Evolutionary conservation across 2,797 vertebrate genomes (phyloP).

Genomic region (Parotocinclus haroldoi): DNA sequence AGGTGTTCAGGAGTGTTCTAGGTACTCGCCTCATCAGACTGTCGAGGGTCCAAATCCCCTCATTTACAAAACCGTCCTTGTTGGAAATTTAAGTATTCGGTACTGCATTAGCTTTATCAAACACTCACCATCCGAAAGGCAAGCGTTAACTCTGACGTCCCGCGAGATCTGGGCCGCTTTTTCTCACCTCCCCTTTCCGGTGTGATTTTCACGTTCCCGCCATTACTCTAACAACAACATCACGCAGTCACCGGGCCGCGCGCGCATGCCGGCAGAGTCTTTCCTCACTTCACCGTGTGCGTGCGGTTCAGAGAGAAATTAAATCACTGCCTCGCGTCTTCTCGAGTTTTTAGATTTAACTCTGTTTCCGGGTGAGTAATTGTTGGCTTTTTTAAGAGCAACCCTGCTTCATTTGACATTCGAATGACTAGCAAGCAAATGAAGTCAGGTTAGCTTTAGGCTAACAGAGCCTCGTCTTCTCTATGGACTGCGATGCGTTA

Average conservation of each 20-base stretch:
- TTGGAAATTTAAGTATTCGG: too few relatives aligned
- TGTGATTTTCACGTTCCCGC: conserved; percentile 75
- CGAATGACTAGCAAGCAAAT: conserved; percentile 58
- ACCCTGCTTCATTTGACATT: conserved; percentile 45
- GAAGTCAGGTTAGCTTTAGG: conserved; percentile 32
- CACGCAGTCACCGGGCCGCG: conserved; percentile 25
- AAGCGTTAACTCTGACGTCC: conserved; percentile 28
- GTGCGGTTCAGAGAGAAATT: background rate
- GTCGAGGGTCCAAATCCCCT: too few relatives aligned
- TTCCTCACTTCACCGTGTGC: background rate
- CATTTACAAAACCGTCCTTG: too few relatives aligned
- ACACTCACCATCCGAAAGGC: too few relatives aligned
- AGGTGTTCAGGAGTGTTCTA: too few relatives aligned
- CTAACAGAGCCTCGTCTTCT: conserved; percentile 46
- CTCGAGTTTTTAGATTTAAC: background rate
- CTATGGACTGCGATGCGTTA: conserved; percentile 5
- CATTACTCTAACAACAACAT: conserved; percentile 74
- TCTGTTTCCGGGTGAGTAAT: conserved; percentile 47
- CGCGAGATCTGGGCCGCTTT: conserved; percentile 52
- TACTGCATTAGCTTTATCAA: too few relatives aligned
- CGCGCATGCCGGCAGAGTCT: conserved; percentile 65
- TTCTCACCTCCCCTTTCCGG: conserved; percentile 65
- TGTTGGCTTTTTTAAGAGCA: background rate
- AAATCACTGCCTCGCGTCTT: background rate
- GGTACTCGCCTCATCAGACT: too few relatives aligned